Percentiles rank a stretch among this genome's conserved stretches.
phyloP scores from a whole-genome alignment of 2,797 vertebrate species.

The Paratrypauchen microcephalus region DNA sequence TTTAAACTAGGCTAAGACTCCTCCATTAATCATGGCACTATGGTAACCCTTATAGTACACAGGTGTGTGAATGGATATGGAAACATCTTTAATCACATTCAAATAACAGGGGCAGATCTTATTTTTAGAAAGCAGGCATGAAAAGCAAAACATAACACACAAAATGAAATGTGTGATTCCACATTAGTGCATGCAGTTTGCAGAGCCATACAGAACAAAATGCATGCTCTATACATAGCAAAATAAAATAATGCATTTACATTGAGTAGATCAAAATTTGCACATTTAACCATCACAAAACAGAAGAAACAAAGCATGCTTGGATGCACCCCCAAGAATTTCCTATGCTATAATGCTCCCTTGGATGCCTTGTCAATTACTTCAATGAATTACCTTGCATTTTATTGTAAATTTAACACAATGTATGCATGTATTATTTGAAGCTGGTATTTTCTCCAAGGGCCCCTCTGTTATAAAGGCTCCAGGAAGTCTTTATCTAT shows the following conservation, averaged over 20 bases:
- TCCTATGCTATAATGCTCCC: constrained; percentile 14
- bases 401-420: constrained; percentile 30
- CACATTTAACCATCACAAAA: constrained; percentile 1
- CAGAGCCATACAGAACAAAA: constrained; percentile 4
- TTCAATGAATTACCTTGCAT: constrained; percentile 8
- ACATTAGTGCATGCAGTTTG: constrained; percentile 27
- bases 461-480: constrained; percentile 42
- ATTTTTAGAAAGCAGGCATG: constrained; percentile 29
- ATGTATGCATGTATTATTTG: constrained; percentile 33
- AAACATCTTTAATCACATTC: constrained; percentile 18
- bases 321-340: constrained; percentile 6
- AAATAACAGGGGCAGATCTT: constrained; percentile 15
- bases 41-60: neutral
- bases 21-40: neutral
- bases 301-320: constrained; percentile 23
- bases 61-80: neutral
- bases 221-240: constrained; percentile 22
- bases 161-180: constrained; percentile 7
- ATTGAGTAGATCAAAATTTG: constrained; percentile 1
- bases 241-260: constrained; percentile 16
- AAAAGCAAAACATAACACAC: constrained; percentile 32
- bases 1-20: neutral
- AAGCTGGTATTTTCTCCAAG: constrained; percentile 32
- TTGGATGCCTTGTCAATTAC: constrained; percentile 19
- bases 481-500: constrained; percentile 51